These are phyloP conservation scores for Sandelia bainsii DNA, from an alignment of 2,797 vertebrate species.

Conservation along the genomic window DNA sequence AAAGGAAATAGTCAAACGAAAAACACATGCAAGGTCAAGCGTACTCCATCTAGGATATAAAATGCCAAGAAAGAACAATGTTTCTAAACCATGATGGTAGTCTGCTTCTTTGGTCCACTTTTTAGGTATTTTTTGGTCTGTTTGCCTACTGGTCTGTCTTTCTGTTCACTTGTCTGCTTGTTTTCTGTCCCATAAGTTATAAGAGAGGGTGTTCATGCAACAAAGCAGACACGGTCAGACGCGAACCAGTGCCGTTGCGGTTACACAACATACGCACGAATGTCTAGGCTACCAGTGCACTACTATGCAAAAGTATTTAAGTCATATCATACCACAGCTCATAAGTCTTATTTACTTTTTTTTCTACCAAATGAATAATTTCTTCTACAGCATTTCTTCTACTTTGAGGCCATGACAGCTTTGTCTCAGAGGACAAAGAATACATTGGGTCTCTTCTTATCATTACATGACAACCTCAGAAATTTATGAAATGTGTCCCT, in stretches of 20 bases:
- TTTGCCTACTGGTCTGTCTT: background rate
- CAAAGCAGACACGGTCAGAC: too few species aligned
- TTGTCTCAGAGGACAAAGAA: conserved; percentile 9
- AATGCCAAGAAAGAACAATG: conserved; percentile 20
- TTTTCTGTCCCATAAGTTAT: too few species aligned
- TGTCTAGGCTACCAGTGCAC: too few species aligned
- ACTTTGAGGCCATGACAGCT: background rate
- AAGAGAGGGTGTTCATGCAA: too few species aligned
- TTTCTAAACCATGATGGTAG: conserved; percentile 19
- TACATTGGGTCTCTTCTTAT: conserved; percentile 3
- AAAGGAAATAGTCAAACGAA: conserved; percentile 72
- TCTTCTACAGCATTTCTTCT: background rate
- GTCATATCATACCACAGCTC: too few species aligned
- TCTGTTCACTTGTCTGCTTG: background rate
- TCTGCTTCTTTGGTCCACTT: conserved; percentile 20
- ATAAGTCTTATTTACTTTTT: background rate
- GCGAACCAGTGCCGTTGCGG: too few species aligned
- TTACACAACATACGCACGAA: too few species aligned
- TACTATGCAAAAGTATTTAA: too few species aligned
- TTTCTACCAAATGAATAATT: background rate
- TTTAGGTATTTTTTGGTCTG: conserved; percentile 7
- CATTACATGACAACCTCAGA: background rate
- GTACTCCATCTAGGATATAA: conserved; percentile 52
- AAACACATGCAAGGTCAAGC: conserved; percentile 80
- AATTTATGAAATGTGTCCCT: background rate